phyloP scores from a whole-genome alignment of 2,797 vertebrate species.

The Dicrostonyx torquatus region DNA sequence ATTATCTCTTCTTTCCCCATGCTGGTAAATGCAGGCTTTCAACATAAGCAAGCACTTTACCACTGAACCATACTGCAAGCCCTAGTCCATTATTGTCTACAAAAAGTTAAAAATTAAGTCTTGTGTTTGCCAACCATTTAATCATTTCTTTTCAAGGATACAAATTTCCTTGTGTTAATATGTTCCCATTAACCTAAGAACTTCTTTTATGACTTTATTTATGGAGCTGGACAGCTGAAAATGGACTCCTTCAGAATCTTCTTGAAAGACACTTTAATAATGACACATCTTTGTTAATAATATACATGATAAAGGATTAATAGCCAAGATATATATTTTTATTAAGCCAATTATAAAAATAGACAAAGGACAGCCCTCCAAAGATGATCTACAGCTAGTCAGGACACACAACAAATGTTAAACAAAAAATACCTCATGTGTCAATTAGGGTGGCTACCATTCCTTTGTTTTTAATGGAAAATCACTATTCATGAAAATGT shows the following conservation, averaged over 20 bases:
- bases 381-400: background rate
- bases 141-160: background rate
- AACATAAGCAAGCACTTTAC: background rate
- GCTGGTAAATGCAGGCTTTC: background rate
- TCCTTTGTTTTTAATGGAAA: background rate
- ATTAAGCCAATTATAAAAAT: background rate
- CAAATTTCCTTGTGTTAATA: background rate
- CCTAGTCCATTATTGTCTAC: background rate
- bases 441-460: background rate
- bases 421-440: background rate
- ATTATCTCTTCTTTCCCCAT: background rate
- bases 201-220: background rate
- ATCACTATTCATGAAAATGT: background rate
- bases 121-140: background rate
- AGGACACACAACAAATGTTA: background rate
- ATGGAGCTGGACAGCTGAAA: background rate
- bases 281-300: background rate
- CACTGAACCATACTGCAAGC: background rate
- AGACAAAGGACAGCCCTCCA: background rate
- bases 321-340: background rate
- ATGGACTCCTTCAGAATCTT: background rate
- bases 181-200: background rate
- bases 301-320: background rate
- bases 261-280: background rate
- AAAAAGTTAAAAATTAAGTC: constrained; percentile 19